Evolutionary conservation across 2,797 vertebrate species (phyloP), one percentile per base, ranked within the genome.

Genomic region (Enteromius afrohamiltoni): DNA sequence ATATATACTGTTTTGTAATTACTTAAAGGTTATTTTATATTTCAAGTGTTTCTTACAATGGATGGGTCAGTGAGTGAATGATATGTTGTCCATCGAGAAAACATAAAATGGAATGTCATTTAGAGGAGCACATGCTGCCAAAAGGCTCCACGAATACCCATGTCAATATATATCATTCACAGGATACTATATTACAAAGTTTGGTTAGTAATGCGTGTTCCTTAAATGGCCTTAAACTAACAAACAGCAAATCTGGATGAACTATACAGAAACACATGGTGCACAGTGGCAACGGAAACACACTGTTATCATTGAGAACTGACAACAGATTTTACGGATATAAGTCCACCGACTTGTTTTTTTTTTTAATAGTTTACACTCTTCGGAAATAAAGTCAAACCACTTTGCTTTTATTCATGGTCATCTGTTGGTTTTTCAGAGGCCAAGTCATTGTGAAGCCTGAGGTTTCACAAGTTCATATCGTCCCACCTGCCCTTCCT

Each of bases 401-500:
- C 87, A 75, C 68, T 88, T 81, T 71, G 0, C 49, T 78, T 53
- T 70, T 85, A 90, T 89, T 90, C 76, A 84, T 79, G 85, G 77
- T 78, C 13, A 11, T 85, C 68, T 77, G 82, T 21, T 65, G 47
- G 68, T 83, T 83, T 77, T 75, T 70, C 68, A 69, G 75, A 58
- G 89, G 90, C 92, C 89, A 89, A 92, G 85, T 93, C 89, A 95
- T 85, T 95, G 91, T 62, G 88, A 93, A n/a, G 91, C 90, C 92
- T 98, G 95, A 82, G 98, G 98, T 96, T 98, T 98, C 40, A 98
- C 96, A 7, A 99, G 95, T 90, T 97, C 96, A 0, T 98, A 99
- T 83, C 97, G 96, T 85, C 98, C 98, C 82, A 98, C 97, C 67
- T 99, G 97, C 53, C 98, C 98, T 84, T 98, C 97, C 88, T 97